Base-by-base conservation (phyloP, 2,888 invertebrate genomes). In the Prosapia bicincta region DNA sequence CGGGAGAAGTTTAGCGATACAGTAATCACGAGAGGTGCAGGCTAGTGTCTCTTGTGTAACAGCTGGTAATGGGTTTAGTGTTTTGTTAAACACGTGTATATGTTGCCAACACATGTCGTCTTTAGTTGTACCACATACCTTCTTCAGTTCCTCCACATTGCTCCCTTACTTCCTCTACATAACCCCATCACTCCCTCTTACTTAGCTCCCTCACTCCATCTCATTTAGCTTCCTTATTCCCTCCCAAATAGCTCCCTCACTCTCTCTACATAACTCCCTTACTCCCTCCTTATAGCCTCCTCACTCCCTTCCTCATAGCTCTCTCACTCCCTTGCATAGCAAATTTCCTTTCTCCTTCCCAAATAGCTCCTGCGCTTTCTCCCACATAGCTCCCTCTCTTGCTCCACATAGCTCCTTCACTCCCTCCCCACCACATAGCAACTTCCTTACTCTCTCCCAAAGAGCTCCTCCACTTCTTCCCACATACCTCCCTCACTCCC, bases 301-400 rank as follows among this genome's bases (percentile, higher is more conserved):
- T 69, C 30, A 15, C 26, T 69, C 69, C 26, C 20, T 2, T 20
- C 32, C 15, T 69, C 26, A 20, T n/a, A 26, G 7, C 9, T 32
- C 28, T 25, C 68, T 23, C 26, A 3, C 26, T 28, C 26, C 70
- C 26, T 1, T 25, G 10, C 26, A 20, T 69, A 24, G 7, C 26
- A 13, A 24, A 9, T 13, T 15, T 25, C 6, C 28, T 28, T 24
- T 25, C 26, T 25, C 25, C 2, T 20, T 25, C 69, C 26, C 69
- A 26, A 24, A 9, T 1, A 1, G 20, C 26, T 25, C n/a, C 69
- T 10, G 10, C 26, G 3, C 26, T 26, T 69, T 26, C 15, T 26
- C 26, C 26, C 79, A 69, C 70, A 68, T 69, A 30, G 67, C 72
- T 75, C 67, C 24, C 25, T 32, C 68, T 43, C 54, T 10, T 1